These are phyloP conservation scores for Notolabrus celidotus DNA, from an alignment of 2,797 vertebrate species.

Conservation along the genomic window DNA sequence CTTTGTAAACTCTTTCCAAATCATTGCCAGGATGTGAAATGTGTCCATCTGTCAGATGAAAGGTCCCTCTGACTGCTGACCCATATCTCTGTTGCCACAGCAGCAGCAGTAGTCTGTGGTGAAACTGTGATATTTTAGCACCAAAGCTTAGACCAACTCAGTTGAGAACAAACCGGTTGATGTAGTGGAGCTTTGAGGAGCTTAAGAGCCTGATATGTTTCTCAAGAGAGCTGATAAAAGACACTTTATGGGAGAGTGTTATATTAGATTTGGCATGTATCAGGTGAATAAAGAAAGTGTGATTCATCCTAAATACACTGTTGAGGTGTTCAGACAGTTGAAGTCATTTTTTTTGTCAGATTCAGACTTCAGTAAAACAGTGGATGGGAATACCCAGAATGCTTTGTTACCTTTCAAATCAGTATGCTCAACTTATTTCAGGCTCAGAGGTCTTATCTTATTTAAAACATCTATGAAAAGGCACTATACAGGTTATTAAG, in stretches of 20 bases:
- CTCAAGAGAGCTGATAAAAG: no score
- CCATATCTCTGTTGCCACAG: background rate
- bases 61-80: conserved; percentile 12
- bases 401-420: background rate
- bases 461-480: no score
- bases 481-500: no score
- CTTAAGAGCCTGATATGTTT: background rate
- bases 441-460: no score
- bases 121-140: background rate
- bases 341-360: background rate
- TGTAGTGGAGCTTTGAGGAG: background rate
- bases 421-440: no score
- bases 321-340: background rate
- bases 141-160: background rate
- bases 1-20: conserved; percentile 9
- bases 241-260: background rate
- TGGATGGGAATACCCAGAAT: background rate
- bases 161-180: background rate
- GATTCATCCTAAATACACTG: background rate
- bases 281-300: background rate
- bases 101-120: background rate
- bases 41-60: conserved; percentile 37
- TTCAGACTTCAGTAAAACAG: background rate
- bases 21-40: conserved; percentile 26
- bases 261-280: background rate